These are phyloP conservation scores for Lasiurus cinereus DNA, from an alignment of 2,113 vertebrate species.

Conservation along the genomic window DNA sequence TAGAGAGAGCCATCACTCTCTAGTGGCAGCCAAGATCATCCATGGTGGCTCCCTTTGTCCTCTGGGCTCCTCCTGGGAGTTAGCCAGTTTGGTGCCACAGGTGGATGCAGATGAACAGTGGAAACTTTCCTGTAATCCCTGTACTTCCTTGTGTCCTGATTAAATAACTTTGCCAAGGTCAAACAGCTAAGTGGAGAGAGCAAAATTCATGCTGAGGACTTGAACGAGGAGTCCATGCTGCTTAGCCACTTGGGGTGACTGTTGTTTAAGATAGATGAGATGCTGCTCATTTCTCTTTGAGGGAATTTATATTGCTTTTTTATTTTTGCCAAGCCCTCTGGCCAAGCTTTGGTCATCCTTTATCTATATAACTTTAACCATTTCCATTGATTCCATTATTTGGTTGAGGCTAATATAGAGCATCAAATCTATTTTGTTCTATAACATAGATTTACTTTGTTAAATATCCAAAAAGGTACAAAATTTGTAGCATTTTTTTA, in stretches of 20 bases:
- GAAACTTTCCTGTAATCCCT: neutral
- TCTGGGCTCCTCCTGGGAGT: neutral
- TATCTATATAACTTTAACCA: neutral
- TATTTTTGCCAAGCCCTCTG: neutral
- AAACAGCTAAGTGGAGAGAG: neutral
- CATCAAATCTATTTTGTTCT: neutral
- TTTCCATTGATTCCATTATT: neutral
- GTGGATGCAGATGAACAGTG: neutral
- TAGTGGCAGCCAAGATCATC: neutral
- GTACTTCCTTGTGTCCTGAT: neutral
- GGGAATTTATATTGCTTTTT: neutral
- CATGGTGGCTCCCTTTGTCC: neutral
- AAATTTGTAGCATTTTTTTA: slow-evolving; percentile 25
- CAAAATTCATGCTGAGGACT: neutral
- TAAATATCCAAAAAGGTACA: neutral
- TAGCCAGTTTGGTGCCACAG: neutral
- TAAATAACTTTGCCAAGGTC: neutral
- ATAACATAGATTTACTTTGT: neutral
- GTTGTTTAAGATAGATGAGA: neutral
- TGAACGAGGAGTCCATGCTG: neutral
- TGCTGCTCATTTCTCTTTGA: neutral
- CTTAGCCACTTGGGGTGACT: neutral
- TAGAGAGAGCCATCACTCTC: neutral
- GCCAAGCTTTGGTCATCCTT: neutral
- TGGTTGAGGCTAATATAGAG: neutral